These are phyloP conservation scores for Achroia grisella DNA, from an alignment of 1,140 invertebrate genomes.

Conservation along the genomic window DNA sequence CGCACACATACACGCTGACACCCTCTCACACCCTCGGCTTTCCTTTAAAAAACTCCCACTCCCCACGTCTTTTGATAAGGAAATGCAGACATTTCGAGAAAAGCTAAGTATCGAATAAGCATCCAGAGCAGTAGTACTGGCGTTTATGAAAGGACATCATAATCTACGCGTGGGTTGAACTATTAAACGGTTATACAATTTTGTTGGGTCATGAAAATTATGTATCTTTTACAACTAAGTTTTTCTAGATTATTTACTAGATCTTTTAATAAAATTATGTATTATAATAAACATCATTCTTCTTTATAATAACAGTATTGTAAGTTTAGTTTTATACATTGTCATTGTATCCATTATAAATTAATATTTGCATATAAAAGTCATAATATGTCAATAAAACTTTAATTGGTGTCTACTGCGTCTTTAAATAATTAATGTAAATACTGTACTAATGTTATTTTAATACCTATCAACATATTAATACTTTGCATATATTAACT, in stretches of 20 bases:
- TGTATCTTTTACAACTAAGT: neutral
- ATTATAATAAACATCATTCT: no score
- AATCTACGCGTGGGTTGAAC: constrained; percentile 24
- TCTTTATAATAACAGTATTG: no score
- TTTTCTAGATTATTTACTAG: neutral
- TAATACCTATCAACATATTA: no score
- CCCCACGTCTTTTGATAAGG: constrained; percentile 65
- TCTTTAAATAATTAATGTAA: no score
- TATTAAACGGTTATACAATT: neutral
- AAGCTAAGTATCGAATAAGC: constrained; percentile 65
- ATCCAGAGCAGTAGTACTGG: constrained; percentile 39
- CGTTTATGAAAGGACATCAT: constrained; percentile 43
- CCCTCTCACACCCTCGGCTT: constrained; percentile 28
- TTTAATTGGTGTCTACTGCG: no score
- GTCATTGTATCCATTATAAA: no score
- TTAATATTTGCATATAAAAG: no score
- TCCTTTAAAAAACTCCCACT: constrained; percentile 53
- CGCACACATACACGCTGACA: constrained; percentile 33
- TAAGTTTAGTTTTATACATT: no score
- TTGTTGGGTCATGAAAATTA: constrained; percentile 2
- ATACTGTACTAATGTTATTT: no score
- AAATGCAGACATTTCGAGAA: constrained; percentile 70
- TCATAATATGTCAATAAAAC: no score
- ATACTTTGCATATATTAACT: no score
- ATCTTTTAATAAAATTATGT: no score